phyloP scores from a whole-genome alignment of 2,888 invertebrate genomes.

The Campoplex capitator region DNA sequence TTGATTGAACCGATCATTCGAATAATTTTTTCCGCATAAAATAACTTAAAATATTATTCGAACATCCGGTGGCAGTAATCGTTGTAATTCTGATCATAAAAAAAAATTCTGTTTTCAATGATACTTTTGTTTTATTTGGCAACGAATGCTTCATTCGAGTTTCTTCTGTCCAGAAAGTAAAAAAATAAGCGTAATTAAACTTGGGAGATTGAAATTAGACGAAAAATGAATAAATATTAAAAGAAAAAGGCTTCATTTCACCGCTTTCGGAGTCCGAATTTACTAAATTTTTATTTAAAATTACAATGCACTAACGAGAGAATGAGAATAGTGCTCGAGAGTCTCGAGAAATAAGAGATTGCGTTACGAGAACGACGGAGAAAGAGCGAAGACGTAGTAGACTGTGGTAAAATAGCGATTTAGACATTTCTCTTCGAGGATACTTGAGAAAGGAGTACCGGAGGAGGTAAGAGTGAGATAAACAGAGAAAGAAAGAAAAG shows the following conservation, averaged over 20 bases:
- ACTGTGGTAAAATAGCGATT: slow-evolving; percentile 65
- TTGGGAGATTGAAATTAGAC: background rate
- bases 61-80: background rate
- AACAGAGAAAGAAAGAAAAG: background rate
- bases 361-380: slow-evolving; percentile 7
- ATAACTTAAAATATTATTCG: background rate
- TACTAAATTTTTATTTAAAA: slow-evolving; percentile 13
- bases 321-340: slow-evolving; percentile 26
- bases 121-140: background rate
- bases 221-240: slow-evolving; percentile 4
- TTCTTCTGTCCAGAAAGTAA: background rate
- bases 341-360: slow-evolving; percentile 39
- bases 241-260: background rate
- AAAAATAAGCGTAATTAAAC: background rate
- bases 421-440: slow-evolving; percentile 53
- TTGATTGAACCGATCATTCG: background rate
- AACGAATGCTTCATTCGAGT: background rate
- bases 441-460: slow-evolving; percentile 21
- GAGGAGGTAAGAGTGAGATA: slow-evolving; percentile 17
- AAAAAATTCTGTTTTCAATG: background rate
- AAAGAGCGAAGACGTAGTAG: slow-evolving; percentile 17
- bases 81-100: background rate
- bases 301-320: slow-evolving; percentile 58
- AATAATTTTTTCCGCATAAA: background rate
- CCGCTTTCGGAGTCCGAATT: background rate